Percentiles rank a stretch among this genome's conserved stretches.
These are phyloP conservation scores for Luperina testacea DNA, from an alignment of 2,888 invertebrate genomes.

Conservation along the genomic window DNA sequence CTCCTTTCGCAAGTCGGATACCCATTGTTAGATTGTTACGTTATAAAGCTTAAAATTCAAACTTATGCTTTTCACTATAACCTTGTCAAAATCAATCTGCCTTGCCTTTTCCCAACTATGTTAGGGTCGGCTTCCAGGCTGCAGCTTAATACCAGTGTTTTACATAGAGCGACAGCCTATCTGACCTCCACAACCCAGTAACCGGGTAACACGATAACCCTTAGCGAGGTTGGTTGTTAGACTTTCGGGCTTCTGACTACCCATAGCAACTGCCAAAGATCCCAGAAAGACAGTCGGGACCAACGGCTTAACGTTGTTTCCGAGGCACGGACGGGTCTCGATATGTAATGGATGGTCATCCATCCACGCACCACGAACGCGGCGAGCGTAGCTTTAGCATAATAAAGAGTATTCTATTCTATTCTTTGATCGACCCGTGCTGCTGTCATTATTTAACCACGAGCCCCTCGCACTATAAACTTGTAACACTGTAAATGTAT, in stretches of 20 bases:
- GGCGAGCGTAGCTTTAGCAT: background rate
- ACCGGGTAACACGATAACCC: background rate
- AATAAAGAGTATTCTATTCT: no score
- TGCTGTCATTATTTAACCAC: background rate
- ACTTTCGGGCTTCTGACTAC: background rate
- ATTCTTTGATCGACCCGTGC: background rate
- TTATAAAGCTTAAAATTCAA: slow-evolving; percentile 1
- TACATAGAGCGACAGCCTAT: background rate
- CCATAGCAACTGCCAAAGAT: background rate
- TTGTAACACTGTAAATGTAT: no score
- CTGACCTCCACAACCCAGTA: background rate
- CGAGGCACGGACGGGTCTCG: background rate
- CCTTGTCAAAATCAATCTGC: background rate
- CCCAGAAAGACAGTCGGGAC: background rate
- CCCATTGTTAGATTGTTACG: background rate
- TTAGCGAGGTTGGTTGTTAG: background rate
- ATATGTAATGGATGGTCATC: background rate
- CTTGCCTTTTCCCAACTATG: background rate
- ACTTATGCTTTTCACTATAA: background rate
- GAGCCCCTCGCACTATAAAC: background rate
- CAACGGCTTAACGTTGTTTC: background rate
- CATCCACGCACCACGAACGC: background rate
- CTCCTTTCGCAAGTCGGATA: background rate
- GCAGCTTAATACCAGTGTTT: background rate
- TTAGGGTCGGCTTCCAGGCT: background rate